Evolutionary conservation across 1,140 invertebrate genomes (phyloP).

Genomic region (Neomicropteryx cornuta): DNA sequence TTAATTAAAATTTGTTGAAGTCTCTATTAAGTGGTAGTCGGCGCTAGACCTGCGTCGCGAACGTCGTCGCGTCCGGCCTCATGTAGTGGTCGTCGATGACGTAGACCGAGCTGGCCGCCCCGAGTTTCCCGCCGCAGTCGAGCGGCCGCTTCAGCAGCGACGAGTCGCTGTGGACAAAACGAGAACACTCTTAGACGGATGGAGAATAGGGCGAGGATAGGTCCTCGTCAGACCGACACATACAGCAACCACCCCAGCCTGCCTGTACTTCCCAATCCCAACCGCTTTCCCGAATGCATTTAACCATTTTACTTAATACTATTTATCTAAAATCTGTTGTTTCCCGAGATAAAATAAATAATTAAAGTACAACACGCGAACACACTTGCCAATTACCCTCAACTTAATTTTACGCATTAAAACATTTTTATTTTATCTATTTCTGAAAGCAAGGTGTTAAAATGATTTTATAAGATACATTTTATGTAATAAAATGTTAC

Average conservation of each 20-base stretch:
- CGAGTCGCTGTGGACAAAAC: constrained; percentile 35
- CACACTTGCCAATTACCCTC: no score
- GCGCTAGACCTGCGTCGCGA: constrained; percentile 41
- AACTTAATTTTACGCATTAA: no score
- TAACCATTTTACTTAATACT: not conserved
- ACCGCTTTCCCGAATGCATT: not conserved
- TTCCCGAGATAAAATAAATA: not conserved
- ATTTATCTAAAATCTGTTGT: not conserved
- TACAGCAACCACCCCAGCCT: not conserved
- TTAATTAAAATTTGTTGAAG: no score
- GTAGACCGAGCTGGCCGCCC: constrained; percentile 23
- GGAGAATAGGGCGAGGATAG: no score
- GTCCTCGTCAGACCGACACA: not conserved
- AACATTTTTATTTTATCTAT: no score
- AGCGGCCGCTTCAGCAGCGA: constrained; percentile 39
- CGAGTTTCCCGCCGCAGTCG: constrained; percentile 30
- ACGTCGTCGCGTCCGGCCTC: constrained; percentile 30
- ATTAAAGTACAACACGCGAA: no score
- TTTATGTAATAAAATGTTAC: no score
- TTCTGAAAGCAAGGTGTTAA: no score
- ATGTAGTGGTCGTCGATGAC: constrained; percentile 39
- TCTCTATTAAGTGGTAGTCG: no score
- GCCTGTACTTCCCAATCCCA: not conserved
- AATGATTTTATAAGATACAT: no score
- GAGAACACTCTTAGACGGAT: no score